A percentile compares a stretch with the other conserved stretches of the same genome.
Evolutionary conservation across 2,113 vertebrate species (phyloP).

Genomic region (Entomyzon cyanotis): DNA sequence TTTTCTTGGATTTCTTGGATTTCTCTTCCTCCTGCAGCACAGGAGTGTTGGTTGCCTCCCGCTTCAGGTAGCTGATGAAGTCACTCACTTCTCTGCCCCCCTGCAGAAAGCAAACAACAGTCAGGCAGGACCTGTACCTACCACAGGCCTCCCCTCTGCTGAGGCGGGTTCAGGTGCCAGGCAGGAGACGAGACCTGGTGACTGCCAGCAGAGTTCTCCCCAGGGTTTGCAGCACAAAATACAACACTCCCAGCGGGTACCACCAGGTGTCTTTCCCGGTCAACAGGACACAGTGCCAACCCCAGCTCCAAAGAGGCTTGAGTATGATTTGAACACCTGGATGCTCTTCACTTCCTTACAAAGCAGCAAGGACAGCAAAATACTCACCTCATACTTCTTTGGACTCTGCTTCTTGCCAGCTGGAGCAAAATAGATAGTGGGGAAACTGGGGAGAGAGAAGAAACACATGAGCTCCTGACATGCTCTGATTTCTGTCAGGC

Average conservation of each 20-base stretch:
- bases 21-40: slow-evolving; percentile 87
- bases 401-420: slow-evolving; percentile 90
- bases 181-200: not conserved
- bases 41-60: slow-evolving; percentile 85
- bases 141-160: rapidly evolving
- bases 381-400: slow-evolving; percentile 94
- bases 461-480: not conserved
- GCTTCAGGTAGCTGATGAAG: slow-evolving; percentile 93
- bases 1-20: slow-evolving; percentile 91
- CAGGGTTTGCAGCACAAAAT: not conserved
- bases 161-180: not conserved
- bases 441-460: slow-evolving; percentile 80
- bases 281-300: not conserved
- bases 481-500: not conserved
- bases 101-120: slow-evolving; percentile 68
- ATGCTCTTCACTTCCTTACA: not conserved
- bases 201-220: not conserved
- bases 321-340: not conserved
- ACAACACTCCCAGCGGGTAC: not conserved
- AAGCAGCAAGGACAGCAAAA: not conserved
- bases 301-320: not conserved
- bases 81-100: slow-evolving; percentile 94
- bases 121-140: not conserved
- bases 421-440: slow-evolving; percentile 93
- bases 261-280: not conserved